These are phyloP conservation scores for Clusia tigrina DNA, from an alignment of 2,888 invertebrate genomes.

Conservation along the genomic window DNA sequence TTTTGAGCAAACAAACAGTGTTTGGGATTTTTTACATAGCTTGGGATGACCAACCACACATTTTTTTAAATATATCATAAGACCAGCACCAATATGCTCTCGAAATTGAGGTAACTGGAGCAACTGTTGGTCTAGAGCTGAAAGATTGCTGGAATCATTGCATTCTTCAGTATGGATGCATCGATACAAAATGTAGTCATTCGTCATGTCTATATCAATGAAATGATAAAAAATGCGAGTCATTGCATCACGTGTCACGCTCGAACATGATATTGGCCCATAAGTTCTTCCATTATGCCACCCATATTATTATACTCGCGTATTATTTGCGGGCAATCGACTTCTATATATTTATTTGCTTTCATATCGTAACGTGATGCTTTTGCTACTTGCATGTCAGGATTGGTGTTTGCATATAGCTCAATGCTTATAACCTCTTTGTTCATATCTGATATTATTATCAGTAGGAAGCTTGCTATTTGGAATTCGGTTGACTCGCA, in stretches of 20 bases:
- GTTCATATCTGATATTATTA: no score
- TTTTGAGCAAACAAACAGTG: conserved; percentile 20
- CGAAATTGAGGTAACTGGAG: conserved; percentile 10
- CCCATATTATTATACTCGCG: conserved; percentile 41
- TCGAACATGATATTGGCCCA: conserved; percentile 4
- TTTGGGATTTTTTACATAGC: conserved; percentile 19
- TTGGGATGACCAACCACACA: conserved; percentile 19
- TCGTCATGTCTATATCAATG: conserved; percentile 21
- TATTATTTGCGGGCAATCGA: conserved; percentile 40
- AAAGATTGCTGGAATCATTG: neutral
- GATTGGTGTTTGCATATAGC: conserved; percentile 23
- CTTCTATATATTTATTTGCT: conserved; percentile 32
- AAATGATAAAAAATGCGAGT: conserved; percentile 17
- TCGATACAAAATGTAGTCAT: conserved; percentile 22
- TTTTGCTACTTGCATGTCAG: conserved; percentile 15
- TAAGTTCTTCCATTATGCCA: conserved; percentile 1
- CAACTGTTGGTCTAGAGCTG: neutral
- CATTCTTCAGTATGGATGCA: no score
- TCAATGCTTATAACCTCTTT: conserved; percentile 52
- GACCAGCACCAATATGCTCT: conserved; percentile 17
- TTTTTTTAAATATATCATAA: no score
- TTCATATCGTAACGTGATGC: conserved; percentile 28
- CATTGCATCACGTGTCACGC: neutral
- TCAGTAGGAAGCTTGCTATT: no score
- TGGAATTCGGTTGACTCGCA: no score